These are phyloP conservation scores for Chascanopsetta lugubris DNA, from an alignment of 2,113 vertebrate species.

Conservation along the genomic window DNA sequence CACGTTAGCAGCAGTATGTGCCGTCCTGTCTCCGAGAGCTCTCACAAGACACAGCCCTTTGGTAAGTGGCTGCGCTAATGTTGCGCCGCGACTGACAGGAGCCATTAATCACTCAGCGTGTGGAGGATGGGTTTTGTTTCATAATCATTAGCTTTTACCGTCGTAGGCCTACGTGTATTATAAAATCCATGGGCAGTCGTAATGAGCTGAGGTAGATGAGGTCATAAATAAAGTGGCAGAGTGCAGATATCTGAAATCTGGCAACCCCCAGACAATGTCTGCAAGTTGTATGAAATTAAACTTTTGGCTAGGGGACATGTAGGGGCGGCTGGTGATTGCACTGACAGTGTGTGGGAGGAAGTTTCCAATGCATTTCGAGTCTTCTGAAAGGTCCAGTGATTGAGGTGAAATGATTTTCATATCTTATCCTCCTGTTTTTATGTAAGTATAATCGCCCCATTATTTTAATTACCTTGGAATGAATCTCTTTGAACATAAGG, in stretches of 20 bases:
- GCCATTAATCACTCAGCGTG: constrained; percentile 71
- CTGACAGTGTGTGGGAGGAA: too few species aligned
- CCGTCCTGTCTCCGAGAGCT: constrained; percentile 44
- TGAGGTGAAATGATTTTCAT: too few species aligned
- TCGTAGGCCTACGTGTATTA: constrained; percentile 38
- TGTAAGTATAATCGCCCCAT: too few species aligned
- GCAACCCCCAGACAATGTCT: neutral
- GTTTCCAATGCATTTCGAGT: too few species aligned
- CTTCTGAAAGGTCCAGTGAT: too few species aligned
- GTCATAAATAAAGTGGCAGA: constrained; percentile 58
- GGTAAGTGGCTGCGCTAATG: constrained; percentile 66
- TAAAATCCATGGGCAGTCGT: constrained; percentile 43
- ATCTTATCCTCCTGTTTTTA: too few species aligned
- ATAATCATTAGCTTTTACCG: constrained; percentile 59
- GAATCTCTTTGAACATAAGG: too few species aligned
- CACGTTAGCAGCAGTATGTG: constrained; percentile 27
- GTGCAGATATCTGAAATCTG: constrained; percentile 26
- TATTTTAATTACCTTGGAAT: too few species aligned
- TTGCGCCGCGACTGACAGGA: constrained; percentile 64
- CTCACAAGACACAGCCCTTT: constrained; percentile 30
- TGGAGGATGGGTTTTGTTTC: constrained; percentile 64
- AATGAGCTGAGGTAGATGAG: constrained; percentile 52
- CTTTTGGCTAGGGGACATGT: neutral
- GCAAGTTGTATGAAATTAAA: constrained; percentile 7
- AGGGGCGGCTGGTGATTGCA: neutral